Evolutionary conservation across 2,113 vertebrate genomes (phyloP).

Genomic region (Apaloderma vittatum): DNA sequence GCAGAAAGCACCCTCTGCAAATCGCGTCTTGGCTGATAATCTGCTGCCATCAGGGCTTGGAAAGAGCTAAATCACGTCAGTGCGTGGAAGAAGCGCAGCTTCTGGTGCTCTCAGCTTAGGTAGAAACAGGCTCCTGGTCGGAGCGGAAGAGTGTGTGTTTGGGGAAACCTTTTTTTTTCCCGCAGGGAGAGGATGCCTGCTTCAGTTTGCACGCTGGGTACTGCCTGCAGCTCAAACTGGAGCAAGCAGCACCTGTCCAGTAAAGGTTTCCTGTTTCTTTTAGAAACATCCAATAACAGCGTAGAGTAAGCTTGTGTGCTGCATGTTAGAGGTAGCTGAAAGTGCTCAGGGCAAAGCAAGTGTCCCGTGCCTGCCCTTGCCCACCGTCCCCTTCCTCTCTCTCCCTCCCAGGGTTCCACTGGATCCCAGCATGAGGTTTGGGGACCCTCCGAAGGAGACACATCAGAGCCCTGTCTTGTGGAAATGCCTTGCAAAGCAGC

Average conservation of each 20-base stretch:
- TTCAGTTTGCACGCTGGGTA: neutral
- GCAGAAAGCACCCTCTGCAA: neutral
- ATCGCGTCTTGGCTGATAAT: neutral
- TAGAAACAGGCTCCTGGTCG: neutral
- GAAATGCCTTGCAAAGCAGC: neutral
- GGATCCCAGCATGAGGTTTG: fast-evolving
- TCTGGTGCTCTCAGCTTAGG: neutral
- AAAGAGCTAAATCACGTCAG: neutral
- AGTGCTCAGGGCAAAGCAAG: neutral
- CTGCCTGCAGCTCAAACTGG: neutral
- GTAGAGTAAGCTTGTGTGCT: neutral
- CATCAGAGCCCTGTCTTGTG: neutral
- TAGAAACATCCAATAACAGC: neutral
- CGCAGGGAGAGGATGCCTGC: neutral
- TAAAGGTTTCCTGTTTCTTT: neutral
- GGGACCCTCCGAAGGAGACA: neutral
- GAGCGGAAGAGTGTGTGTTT: neutral
- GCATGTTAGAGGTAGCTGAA: neutral
- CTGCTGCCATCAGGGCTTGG: neutral
- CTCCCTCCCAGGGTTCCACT: fast-evolving
- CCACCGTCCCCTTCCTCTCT: neutral
- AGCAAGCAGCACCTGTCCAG: neutral
- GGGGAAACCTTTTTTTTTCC: neutral
- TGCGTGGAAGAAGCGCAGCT: neutral
- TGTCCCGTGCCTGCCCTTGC: neutral